Evolutionary conservation across 2,888 invertebrate genomes (phyloP).

Genomic region (Epirrhoe alternata): DNA sequence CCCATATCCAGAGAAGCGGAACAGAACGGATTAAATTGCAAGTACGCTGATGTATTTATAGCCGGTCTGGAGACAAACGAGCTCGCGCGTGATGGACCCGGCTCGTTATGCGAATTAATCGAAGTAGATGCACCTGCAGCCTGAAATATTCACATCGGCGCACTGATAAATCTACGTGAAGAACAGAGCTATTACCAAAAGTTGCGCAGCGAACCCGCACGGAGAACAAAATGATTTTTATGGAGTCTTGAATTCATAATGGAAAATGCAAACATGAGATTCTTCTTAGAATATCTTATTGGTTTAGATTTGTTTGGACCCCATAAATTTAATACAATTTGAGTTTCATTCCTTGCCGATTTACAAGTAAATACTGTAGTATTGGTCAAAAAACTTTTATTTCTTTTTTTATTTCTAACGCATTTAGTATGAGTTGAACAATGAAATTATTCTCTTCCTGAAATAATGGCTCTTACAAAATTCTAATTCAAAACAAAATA

Average conservation of each 20-base stretch:
- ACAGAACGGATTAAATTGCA: conserved; percentile 83
- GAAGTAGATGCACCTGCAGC: conserved; percentile 79
- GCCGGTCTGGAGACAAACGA: conserved; percentile 83
- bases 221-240: not conserved
- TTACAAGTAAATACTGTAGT: no score
- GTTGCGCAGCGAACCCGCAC: not conserved
- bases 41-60: conserved; percentile 85
- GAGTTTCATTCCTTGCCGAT: no score
- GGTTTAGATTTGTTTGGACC: no score
- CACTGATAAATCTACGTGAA: conserved; percentile 48
- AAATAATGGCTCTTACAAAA: conserved; percentile 57
- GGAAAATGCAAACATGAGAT: no score
- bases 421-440: conserved; percentile 11
- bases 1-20: conserved; percentile 65
- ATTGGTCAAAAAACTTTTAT: not conserved
- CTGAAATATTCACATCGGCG: conserved; percentile 71
- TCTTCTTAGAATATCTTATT: no score
- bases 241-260: not conserved
- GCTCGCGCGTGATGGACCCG: conserved; percentile 82
- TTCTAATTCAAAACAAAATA: conserved; percentile 72
- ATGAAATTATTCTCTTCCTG: conserved; percentile 55
- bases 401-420: not conserved
- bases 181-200: not conserved
- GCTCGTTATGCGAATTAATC: conserved; percentile 85
- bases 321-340: no score